phyloP scores from a whole-genome alignment of 2,113 vertebrate genomes.

The Corvus hawaiiensis region DNA sequence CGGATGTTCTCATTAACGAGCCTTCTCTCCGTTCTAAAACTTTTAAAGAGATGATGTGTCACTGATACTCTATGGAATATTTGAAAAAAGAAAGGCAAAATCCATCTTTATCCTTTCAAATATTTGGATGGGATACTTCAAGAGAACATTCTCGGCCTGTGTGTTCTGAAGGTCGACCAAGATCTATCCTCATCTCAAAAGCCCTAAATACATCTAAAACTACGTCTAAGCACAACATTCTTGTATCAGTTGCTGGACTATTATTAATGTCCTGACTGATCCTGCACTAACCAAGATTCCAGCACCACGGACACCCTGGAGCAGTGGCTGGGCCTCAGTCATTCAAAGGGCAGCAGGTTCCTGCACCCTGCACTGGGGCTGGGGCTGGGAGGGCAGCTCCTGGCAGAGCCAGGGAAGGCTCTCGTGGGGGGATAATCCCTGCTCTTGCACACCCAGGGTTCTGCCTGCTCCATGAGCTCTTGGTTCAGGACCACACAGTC shows the following conservation, averaged over 20 bases:
- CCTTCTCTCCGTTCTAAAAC: neutral
- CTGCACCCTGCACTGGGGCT: neutral
- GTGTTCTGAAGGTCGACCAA: neutral
- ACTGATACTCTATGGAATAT: neutral
- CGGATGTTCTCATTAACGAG: neutral
- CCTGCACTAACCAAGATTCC: neutral
- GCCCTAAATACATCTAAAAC: neutral
- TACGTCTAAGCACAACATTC: neutral
- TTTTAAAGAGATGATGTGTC: neutral
- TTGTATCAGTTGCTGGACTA: neutral
- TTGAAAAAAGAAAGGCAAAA: neutral
- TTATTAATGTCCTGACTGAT: neutral
- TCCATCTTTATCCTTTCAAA: neutral
- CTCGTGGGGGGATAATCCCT: fast-evolving
- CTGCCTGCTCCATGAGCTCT: neutral
- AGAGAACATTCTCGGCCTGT: neutral
- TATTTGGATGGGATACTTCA: neutral
- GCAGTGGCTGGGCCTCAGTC: neutral
- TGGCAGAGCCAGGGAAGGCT: neutral
- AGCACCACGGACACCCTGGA: neutral
- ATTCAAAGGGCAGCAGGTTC: neutral
- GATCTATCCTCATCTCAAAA: neutral
- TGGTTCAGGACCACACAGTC: neutral
- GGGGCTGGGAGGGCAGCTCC: neutral
- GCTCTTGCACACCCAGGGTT: neutral